Base-by-base conservation (phyloP, 2,113 vertebrate species). In the Daubentonia madagascariensis region DNA sequence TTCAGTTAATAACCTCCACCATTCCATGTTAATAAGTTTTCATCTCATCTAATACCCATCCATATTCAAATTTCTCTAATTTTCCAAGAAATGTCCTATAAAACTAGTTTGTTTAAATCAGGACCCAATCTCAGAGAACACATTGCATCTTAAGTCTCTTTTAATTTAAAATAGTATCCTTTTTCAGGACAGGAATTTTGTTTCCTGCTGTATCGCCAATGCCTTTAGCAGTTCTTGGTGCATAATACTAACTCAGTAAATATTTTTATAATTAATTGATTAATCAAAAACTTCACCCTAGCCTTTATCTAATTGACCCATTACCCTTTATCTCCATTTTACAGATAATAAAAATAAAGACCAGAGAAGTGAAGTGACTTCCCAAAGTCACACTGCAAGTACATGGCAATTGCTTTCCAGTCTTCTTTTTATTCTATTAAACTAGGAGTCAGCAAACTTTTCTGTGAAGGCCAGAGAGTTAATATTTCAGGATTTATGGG, bases 261-360 rank as follows among this genome's bases (percentile, higher is more conserved):
- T 79, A 86, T 73, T 68, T 67, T 37, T 20, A 59, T 75, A 63
- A 79, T 59, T 92, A 81, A 72, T 30, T 93, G 28, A 35, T 67
- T 92, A 54, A 54, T 94, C 35, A 63, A 81, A 96, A 83, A 50
- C 32, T 61, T 92, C 83, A 85, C 11, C 13, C 2, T 57, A 89
- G 23, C 86, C 54, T 76, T 86, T 89, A 85, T 78, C 54, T 70
- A 28, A 59, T 50, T 10, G 8, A 65, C 9, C 14, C 45, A 97
- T 52, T 11, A 93, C 17, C 45, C 12, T 90, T 85, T 89, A 84
- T 78, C 73, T 86, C 40, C 14, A 96, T 83, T 87, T 92, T 68
- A 94, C 52, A 89, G 59, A 43, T 75, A 70, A 93, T 59, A 8
- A 97, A 97, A 95, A 89, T 78, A 35, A 92, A 93, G 54, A 23